A percentile compares a stretch with the other conserved stretches of the same genome.
phyloP scores from a whole-genome alignment of 2,113 vertebrate genomes.

The Hepsetus odoe region DNA sequence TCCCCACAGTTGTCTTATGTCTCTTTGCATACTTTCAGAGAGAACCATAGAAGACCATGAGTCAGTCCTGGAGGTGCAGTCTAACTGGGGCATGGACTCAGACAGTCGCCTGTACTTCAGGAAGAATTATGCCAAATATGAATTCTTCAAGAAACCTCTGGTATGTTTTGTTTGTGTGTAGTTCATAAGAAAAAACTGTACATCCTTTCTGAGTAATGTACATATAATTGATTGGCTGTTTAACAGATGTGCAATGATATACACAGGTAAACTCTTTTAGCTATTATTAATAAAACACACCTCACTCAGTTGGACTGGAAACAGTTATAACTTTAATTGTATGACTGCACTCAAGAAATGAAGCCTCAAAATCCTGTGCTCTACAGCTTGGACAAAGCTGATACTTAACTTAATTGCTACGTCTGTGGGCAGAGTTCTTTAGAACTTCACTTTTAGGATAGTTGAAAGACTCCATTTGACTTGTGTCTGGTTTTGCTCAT shows the following conservation, averaged over 20 bases:
- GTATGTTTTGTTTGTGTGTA: constrained; percentile 75
- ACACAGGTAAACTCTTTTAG: not conserved
- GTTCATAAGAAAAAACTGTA: not conserved
- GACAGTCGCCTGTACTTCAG: constrained; percentile 91
- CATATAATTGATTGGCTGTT: constrained; percentile 22
- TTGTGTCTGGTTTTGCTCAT: constrained; percentile 7
- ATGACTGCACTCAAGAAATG: not conserved
- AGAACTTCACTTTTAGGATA: not conserved
- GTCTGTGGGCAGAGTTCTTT: not conserved
- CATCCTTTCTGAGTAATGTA: constrained; percentile 10
- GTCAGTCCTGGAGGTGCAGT: constrained; percentile 87
- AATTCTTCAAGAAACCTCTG: constrained; percentile 96
- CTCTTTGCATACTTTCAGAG: constrained; percentile 73
- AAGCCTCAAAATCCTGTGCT: not conserved
- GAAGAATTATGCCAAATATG: constrained; percentile 98
- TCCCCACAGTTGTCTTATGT: not conserved
- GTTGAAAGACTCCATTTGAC: not conserved
- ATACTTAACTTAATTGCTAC: constrained; percentile 3
- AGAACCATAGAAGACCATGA: constrained; percentile 97
- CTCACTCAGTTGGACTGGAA: not conserved
- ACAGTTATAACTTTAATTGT: not conserved
- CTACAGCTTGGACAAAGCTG: not conserved
- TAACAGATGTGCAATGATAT: not conserved
- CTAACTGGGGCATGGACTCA: constrained; percentile 88
- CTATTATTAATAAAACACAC: constrained; percentile 12